Evolutionary conservation across 2,797 vertebrate genomes (phyloP).

Genomic region (Antrozous pallidus): DNA sequence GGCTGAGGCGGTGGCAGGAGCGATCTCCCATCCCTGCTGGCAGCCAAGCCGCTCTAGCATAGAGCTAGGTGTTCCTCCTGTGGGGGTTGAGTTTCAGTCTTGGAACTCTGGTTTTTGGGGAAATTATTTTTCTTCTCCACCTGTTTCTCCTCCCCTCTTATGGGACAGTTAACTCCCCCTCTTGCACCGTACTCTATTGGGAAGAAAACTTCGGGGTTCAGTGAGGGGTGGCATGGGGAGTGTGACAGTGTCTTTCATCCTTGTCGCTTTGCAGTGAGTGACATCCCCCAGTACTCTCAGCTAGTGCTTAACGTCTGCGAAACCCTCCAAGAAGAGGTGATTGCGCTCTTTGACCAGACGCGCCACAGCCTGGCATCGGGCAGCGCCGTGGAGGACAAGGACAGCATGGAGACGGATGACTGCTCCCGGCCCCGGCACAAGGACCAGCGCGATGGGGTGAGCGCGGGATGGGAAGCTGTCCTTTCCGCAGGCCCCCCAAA

Average conservation of each 20-base stretch:
- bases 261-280: constrained; percentile 76
- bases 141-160: background rate
- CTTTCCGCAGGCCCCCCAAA: background rate
- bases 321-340: constrained; percentile 93
- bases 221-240: background rate
- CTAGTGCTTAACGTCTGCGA: constrained; percentile 93
- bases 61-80: background rate
- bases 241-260: background rate
- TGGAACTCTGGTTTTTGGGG: background rate
- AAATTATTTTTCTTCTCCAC: background rate
- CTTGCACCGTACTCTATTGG: background rate
- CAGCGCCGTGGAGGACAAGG: constrained; percentile 87
- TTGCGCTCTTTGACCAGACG: constrained; percentile 91
- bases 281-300: constrained; percentile 94
- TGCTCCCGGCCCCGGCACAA: constrained; percentile 87
- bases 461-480: background rate
- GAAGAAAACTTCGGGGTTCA: background rate
- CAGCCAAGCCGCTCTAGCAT: background rate
- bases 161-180: background rate
- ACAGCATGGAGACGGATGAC: constrained; percentile 97
- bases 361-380: constrained; percentile 85
- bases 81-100: background rate
- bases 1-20: background rate
- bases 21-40: background rate
- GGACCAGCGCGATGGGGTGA: constrained; percentile 96